These are phyloP conservation scores for Agrilus planipennis DNA, from an alignment of 1,140 invertebrate species.

Conservation along the genomic window DNA sequence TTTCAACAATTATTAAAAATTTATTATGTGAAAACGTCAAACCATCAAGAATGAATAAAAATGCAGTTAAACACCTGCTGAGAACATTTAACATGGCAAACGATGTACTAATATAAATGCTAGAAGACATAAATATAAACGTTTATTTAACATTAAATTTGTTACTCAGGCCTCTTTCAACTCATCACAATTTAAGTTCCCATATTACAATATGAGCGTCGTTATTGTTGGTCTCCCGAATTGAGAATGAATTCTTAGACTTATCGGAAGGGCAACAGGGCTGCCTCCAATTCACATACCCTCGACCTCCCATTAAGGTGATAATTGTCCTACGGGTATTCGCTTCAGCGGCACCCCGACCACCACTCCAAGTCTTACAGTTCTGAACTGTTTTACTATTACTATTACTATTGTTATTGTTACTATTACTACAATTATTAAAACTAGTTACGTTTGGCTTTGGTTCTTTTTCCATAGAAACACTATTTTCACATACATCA, in stretches of 20 bases:
- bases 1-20: too few species aligned
- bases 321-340: slow-evolving; percentile 61
- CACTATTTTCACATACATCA: slow-evolving; percentile 19
- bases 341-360: slow-evolving; percentile 30
- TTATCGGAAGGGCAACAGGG: slow-evolving; percentile 45
- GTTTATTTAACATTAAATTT: too few species aligned
- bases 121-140: too few species aligned
- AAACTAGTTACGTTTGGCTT: neutral
- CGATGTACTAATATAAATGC: too few species aligned
- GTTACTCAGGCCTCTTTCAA: too few species aligned
- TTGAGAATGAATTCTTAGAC: slow-evolving; percentile 27
- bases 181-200: slow-evolving; percentile 75
- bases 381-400: slow-evolving; percentile 18
- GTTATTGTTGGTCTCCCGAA: slow-evolving; percentile 51
- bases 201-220: slow-evolving; percentile 80
- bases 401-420: slow-evolving; percentile 15
- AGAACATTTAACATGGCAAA: too few species aligned
- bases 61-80: too few species aligned
- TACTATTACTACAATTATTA: too few species aligned
- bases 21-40: too few species aligned
- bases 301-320: slow-evolving; percentile 74
- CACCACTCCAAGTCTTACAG: slow-evolving; percentile 22
- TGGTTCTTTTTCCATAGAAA: slow-evolving; percentile 11
- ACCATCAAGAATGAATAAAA: too few species aligned
- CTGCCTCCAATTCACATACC: slow-evolving; percentile 74